Conservation (phyloP, 2,113 vertebrate species). For the Caranx ignobilis region DNA sequence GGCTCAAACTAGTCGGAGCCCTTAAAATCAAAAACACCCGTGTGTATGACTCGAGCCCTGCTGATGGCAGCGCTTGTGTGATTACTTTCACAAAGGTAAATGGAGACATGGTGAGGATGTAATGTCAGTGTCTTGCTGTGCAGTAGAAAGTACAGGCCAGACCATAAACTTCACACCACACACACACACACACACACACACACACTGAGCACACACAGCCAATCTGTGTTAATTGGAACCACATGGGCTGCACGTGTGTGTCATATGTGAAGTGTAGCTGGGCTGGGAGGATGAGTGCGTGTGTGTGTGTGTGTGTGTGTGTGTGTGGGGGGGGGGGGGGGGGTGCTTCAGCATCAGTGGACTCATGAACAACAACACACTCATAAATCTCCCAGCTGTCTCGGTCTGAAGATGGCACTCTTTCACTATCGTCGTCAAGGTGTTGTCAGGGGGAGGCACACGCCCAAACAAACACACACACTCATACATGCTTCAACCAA, state of each 20-base stretch:
- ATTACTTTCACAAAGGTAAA: constrained; percentile 4
- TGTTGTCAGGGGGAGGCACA: constrained; percentile 3
- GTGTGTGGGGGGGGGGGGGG: neutral
- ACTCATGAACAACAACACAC: constrained; percentile 6
- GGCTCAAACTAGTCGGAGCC: neutral
- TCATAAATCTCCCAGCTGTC: constrained; percentile 8
- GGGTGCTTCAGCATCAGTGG: neutral
- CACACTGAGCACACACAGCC: constrained; percentile 54
- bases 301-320: neutral
- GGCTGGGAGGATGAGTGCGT: neutral
- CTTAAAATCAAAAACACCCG: constrained; percentile 24
- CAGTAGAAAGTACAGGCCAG: constrained; percentile 58
- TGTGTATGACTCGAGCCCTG: constrained; percentile 5
- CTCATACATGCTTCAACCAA: neutral
- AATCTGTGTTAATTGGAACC: constrained; percentile 71
- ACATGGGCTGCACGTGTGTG: constrained; percentile 56
- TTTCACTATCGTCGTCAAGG: constrained; percentile 73
- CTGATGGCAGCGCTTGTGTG: neutral
- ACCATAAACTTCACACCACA: constrained; percentile 75
- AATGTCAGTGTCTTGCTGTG: constrained; percentile 44
- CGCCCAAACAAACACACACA: neutral
- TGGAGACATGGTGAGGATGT: constrained; percentile 26
- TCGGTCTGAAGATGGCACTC: constrained; percentile 88
- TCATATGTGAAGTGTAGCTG: constrained; percentile 39
- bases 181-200: constrained; percentile 23